These are phyloP conservation scores for Pseudoatta argentina DNA, from an alignment of 1,140 invertebrate genomes.

Conservation along the genomic window DNA sequence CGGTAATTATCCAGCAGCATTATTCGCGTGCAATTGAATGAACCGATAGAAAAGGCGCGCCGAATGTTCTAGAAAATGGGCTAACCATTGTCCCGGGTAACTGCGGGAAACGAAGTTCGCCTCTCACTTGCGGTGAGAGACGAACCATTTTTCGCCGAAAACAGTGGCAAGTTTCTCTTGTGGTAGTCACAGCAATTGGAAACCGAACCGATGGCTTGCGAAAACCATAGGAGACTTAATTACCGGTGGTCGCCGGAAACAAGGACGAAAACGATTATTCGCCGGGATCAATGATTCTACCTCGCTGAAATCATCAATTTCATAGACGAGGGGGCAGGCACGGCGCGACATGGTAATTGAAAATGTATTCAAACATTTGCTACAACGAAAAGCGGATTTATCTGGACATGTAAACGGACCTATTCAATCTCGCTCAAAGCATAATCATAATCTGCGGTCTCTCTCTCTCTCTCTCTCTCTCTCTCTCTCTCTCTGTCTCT, in stretches of 20 bases:
- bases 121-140: slow-evolving; percentile 19
- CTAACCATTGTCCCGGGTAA: slow-evolving; percentile 58
- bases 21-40: slow-evolving; percentile 50
- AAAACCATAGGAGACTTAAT: slow-evolving; percentile 84
- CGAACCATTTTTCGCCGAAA: slow-evolving; percentile 47
- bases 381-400: slow-evolving; percentile 38
- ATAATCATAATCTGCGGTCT: slow-evolving; percentile 15
- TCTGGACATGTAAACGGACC: slow-evolving; percentile 45
- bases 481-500: too few species aligned
- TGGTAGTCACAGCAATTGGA: slow-evolving; percentile 79
- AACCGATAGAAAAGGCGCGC: slow-evolving; percentile 21
- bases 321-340: slow-evolving; percentile 7
- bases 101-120: background rate
- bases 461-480: too few species aligned
- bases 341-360: slow-evolving; percentile 34
- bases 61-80: slow-evolving; percentile 50
- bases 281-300: slow-evolving; percentile 62
- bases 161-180: slow-evolving; percentile 63
- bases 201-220: slow-evolving; percentile 76
- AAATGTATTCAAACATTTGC: slow-evolving; percentile 58
- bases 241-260: slow-evolving; percentile 78
- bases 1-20: slow-evolving; percentile 41
- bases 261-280: slow-evolving; percentile 74
- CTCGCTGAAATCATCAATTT: slow-evolving; percentile 69
- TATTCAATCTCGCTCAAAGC: slow-evolving; percentile 40